Evolutionary conservation across 2,113 vertebrate genomes (phyloP).

Genomic region (Pleuronectes platessa): DNA sequence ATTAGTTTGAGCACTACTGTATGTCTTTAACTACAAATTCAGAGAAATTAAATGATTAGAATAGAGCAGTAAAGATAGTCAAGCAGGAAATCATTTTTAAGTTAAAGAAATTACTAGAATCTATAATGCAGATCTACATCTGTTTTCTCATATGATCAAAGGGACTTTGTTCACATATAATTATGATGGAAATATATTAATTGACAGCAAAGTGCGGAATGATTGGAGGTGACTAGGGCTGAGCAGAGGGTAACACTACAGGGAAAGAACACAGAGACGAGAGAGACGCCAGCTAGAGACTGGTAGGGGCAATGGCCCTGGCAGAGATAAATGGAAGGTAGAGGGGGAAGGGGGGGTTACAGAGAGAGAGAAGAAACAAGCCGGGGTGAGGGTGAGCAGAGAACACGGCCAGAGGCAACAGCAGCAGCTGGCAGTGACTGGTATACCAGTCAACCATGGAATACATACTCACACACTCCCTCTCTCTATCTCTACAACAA

Average conservation of each 20-base stretch:
- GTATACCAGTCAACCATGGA: constrained; percentile 61
- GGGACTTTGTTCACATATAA: constrained; percentile 2
- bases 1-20: no score
- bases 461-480: constrained; percentile 21
- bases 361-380: constrained; percentile 12
- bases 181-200: constrained; percentile 8
- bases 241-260: constrained; percentile 23
- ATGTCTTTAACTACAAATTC: no score
- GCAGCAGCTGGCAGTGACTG: constrained; percentile 61
- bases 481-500: constrained; percentile 21
- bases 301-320: constrained; percentile 39
- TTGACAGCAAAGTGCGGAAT: constrained; percentile 23
- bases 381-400: constrained; percentile 47
- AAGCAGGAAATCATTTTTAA: not conserved
- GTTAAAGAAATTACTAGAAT: not conserved
- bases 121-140: not conserved
- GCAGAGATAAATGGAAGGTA: constrained; percentile 48
- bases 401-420: constrained; percentile 60
- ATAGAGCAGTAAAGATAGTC: not conserved
- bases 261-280: constrained; percentile 30
- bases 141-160: constrained; percentile 13
- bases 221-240: constrained; percentile 19
- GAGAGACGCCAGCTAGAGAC: constrained; percentile 12
- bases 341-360: constrained; percentile 19
- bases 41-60: not conserved